Percentiles rank a stretch among this genome's conserved stretches.
phyloP scores from a whole-genome alignment of 2,888 invertebrate genomes.

The Drosophila greeni region DNA sequence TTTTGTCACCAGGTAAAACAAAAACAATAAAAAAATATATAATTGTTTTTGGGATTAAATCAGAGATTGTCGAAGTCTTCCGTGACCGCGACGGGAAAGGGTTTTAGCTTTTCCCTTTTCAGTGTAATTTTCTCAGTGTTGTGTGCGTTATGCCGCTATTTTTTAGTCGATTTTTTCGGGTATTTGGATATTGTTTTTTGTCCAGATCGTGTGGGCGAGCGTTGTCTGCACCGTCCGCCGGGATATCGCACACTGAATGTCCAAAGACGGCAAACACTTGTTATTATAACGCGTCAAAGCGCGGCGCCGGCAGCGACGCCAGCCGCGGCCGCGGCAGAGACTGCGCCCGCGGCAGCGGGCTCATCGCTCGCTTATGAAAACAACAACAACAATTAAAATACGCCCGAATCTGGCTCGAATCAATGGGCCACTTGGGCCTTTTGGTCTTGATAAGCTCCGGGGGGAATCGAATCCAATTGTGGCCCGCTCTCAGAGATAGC shows the following conservation, averaged over 20 bases:
- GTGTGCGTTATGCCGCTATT: not conserved
- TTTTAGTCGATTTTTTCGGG: not conserved
- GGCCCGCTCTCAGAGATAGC: constrained; percentile 26
- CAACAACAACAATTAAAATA: constrained; percentile 1
- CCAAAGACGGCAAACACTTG: constrained; percentile 76
- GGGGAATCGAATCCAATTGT: constrained; percentile 4
- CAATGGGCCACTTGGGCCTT: constrained; percentile 47
- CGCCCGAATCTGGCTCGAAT: constrained; percentile 55
- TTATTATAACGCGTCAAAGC: constrained; percentile 77
- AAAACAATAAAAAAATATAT: constrained; percentile 58
- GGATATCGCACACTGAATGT: constrained; percentile 78
- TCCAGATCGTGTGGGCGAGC: constrained; percentile 42
- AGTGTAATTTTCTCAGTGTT: not conserved
- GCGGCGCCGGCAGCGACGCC: constrained; percentile 47
- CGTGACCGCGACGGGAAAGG: constrained; percentile 1
- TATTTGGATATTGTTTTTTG: constrained; percentile 4
- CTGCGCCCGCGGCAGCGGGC: constrained; percentile 29
- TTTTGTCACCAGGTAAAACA: constrained; percentile 50
- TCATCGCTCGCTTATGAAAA: constrained; percentile 14
- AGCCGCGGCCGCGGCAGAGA: constrained; percentile 37
- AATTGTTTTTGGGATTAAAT: constrained; percentile 27
- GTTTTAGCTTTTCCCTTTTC: not conserved
- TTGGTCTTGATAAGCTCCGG: constrained; percentile 34
- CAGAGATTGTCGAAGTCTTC: constrained; percentile 10
- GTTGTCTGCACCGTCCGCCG: constrained; percentile 77